phyloP scores from a whole-genome alignment of 1,140 invertebrate genomes.

The Ceratosolen fusciceps region DNA sequence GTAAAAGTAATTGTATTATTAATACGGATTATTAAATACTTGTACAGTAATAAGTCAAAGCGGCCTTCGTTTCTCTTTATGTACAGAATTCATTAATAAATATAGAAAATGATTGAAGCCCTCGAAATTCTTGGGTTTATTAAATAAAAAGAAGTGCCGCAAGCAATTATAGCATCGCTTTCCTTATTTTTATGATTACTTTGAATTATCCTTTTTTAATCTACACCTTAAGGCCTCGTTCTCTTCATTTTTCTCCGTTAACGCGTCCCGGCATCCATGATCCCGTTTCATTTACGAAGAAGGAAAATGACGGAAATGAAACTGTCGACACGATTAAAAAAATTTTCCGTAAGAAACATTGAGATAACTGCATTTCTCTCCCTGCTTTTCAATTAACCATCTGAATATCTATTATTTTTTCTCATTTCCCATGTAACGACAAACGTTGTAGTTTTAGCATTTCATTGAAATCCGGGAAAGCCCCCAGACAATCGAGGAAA shows the following conservation, averaged over 20 bases:
- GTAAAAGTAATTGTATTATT: too few relatives aligned
- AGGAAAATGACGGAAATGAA: constrained; percentile 26
- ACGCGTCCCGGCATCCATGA: not conserved
- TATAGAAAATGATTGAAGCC: too few relatives aligned
- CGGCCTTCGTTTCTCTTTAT: too few relatives aligned
- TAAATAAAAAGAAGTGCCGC: not conserved
- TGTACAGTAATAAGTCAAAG: too few relatives aligned
- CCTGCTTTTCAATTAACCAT: constrained; percentile 6
- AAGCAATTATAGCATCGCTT: not conserved
- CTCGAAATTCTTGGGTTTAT: too few relatives aligned
- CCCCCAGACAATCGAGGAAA: too few relatives aligned
- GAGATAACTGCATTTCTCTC: not conserved
- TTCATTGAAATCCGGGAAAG: too few relatives aligned
- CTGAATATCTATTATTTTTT: constrained; percentile 2
- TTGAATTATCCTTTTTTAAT: constrained; percentile 1
- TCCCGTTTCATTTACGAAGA: not conserved
- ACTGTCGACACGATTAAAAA: constrained; percentile 5
- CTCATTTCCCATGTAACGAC: not conserved
- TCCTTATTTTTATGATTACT: not conserved
- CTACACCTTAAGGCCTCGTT: not conserved
- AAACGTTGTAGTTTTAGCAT: not conserved
- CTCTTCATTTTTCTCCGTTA: not conserved
- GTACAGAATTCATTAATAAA: too few relatives aligned
- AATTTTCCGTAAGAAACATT: not conserved
- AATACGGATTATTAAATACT: too few relatives aligned